phyloP scores from a whole-genome alignment of 2,113 vertebrate species.

The Balaenoptera acutorostrata region DNA sequence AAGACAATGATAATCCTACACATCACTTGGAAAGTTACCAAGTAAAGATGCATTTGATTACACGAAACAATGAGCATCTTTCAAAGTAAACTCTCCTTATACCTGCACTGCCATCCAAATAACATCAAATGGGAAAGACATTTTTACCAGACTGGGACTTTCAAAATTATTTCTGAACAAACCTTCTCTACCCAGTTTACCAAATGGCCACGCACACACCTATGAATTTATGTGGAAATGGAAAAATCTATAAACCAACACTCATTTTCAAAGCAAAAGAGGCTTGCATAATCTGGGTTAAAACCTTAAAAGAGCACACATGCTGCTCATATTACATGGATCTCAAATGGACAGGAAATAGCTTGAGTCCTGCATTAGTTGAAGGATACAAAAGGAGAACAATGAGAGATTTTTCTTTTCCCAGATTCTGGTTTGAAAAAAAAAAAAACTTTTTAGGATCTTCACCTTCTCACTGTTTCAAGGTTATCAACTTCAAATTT shows the following conservation, averaged over 20 bases:
- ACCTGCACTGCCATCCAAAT: constrained; percentile 63
- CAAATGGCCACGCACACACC: constrained; percentile 69
- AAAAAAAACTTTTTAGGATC: not conserved
- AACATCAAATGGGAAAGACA: constrained; percentile 68
- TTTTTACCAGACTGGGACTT: constrained; percentile 73
- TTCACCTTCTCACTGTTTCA: constrained; percentile 27
- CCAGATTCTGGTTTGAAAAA: not conserved
- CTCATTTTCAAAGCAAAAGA: constrained; percentile 53
- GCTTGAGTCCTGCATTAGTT: not conserved
- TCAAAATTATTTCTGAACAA: constrained; percentile 76
- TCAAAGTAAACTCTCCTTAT: constrained; percentile 61
- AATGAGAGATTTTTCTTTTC: not conserved
- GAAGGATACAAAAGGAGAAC: not conserved
- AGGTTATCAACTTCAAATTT: constrained; percentile 50
- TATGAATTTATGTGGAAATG: constrained; percentile 68
- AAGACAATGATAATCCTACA: not conserved
- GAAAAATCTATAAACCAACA: constrained; percentile 68
- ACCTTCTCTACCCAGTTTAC: constrained; percentile 68
- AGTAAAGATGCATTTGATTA: constrained; percentile 43
- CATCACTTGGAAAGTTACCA: constrained; percentile 15
- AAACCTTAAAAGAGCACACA: not conserved
- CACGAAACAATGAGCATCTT: constrained; percentile 30
- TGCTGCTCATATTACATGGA: not conserved
- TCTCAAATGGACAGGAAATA: not conserved
- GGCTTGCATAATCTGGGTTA: not conserved